Evolutionary conservation across 2,113 vertebrate species (phyloP), one percentile per base, ranked within the genome.

Genomic region (Callionymus lyra): DNA sequence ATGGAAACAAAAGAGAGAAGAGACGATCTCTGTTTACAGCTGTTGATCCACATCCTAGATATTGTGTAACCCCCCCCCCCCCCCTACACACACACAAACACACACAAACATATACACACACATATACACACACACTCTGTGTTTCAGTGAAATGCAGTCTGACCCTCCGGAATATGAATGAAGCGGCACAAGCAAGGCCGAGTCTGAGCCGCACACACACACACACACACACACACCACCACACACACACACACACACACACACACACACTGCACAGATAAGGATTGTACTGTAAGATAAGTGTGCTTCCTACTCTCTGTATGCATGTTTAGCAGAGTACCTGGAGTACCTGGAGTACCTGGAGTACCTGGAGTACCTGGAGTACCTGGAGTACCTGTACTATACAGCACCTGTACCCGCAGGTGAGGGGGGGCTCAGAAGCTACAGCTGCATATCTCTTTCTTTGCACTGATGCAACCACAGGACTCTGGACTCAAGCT

Each of bases 241-340:
- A 41, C 19, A 54, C 56, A 50, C 53, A 52, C 44, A 59, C 46
- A 52, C 17, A 41, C 45, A 56, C 68, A 74, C 59, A 73, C 74
- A 58, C 66, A 34, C 16, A 16, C 59, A 53, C 70, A 54, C 69
- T 76, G 81, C 77, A 79, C 81, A 77, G 70, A 75, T 59, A 56
- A 72, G 80, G 79, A 83, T 72, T 79, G 76, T 81, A 82, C 74
- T 82, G 68, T 77, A 79, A 69, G 47, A 78, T 65, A 70, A 71
- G 74, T 44, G 76, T 70, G 81, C 80, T 81, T 85, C 79, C 77
- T 82, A 69, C 69, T 79, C 76, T 74, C 70, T 77, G 78, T 80
- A 79, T 82, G 83, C 80, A 84, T 83, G 82, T 72, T 78, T 58
- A 70, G 74, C 77, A 72, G 60, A 81, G 74, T 68, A 68, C 68